phyloP scores from a whole-genome alignment of 2,113 vertebrate species.

The Sinocyclocheilus rhinocerous region DNA sequence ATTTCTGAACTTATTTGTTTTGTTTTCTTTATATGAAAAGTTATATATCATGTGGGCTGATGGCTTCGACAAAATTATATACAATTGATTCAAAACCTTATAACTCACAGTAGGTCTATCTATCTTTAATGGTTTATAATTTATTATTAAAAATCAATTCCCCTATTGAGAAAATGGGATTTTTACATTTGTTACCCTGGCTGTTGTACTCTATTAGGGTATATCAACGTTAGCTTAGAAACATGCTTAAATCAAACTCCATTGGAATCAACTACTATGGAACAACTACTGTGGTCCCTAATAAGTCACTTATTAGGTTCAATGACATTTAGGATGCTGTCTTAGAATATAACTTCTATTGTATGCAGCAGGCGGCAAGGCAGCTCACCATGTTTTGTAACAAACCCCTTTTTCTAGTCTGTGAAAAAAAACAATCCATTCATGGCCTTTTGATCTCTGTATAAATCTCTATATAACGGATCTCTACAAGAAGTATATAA shows the following conservation, averaged over 20 bases:
- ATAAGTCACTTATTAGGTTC: background rate
- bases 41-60: too few species aligned
- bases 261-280: background rate
- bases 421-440: background rate
- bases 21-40: too few species aligned
- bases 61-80: too few species aligned
- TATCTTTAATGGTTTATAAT: too few species aligned
- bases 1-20: too few species aligned
- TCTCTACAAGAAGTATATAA: background rate
- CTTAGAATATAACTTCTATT: background rate
- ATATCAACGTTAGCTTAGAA: too few species aligned
- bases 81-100: too few species aligned
- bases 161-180: too few species aligned
- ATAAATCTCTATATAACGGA: background rate
- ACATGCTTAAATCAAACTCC: background rate
- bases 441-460: constrained; percentile 4
- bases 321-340: background rate
- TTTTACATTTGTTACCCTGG: too few species aligned
- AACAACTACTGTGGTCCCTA: background rate
- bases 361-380: background rate
- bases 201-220: too few species aligned
- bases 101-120: too few species aligned
- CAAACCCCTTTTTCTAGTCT: background rate
- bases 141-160: too few species aligned
- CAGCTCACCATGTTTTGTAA: background rate